Conservation (phyloP, 2,888 invertebrate genomes). For the Scrobipalpa atriplicella region DNA sequence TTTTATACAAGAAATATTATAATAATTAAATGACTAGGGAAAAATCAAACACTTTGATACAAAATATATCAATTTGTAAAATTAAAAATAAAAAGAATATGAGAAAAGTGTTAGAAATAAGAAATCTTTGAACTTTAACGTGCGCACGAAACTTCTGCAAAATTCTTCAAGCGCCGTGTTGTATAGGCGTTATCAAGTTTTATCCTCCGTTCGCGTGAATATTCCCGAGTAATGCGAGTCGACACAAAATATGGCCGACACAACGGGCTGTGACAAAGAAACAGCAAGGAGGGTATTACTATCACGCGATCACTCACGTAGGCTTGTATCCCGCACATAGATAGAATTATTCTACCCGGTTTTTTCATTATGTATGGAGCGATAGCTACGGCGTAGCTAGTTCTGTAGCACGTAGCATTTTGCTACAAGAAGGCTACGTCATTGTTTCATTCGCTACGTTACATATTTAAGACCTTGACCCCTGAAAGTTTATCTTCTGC, state of each 20-base stretch:
- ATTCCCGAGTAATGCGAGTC: conserved; percentile 4
- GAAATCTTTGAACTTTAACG: not conserved
- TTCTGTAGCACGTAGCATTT: not conserved
- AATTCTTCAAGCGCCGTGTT: not conserved
- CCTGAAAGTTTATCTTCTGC: too few relatives aligned
- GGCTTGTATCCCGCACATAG: too few relatives aligned
- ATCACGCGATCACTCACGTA: not conserved
- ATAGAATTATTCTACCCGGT: not conserved
- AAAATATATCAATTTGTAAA: too few relatives aligned
- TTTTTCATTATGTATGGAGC: not conserved
- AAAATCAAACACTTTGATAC: too few relatives aligned
- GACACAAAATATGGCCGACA: not conserved
- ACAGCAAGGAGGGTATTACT: not conserved
- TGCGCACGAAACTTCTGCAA: not conserved
- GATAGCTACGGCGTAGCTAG: not conserved
- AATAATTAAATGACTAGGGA: too few relatives aligned
- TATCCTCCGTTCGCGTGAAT: conserved; percentile 14
- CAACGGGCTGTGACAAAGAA: conserved; percentile 17
- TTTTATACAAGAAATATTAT: too few relatives aligned
- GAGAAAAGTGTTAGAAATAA: not conserved
- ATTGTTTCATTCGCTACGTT: too few relatives aligned
- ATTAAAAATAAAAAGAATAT: not conserved
- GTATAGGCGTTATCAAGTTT: conserved; percentile 3
- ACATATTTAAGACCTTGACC: too few relatives aligned
- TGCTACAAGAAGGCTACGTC: too few relatives aligned